phyloP scores from a whole-genome alignment of 2,113 vertebrate genomes.

The Tapirus terrestris region DNA sequence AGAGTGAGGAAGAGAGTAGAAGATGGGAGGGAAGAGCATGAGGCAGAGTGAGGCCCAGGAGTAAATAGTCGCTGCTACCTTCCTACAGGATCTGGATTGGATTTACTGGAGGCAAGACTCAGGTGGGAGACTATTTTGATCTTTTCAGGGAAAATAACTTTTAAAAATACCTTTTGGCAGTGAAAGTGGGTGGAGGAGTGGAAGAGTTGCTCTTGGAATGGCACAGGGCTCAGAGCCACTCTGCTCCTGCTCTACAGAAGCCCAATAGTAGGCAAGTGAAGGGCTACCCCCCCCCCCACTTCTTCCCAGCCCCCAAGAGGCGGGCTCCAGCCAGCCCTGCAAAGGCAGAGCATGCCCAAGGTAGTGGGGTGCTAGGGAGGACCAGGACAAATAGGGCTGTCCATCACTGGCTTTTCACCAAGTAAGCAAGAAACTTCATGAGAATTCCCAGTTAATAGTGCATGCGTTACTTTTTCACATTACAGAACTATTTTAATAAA shows the following conservation, averaged over 20 bases:
- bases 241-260: not conserved
- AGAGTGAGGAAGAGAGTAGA: not conserved
- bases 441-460: not conserved
- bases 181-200: not conserved
- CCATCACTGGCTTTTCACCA: not conserved
- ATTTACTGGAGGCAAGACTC: not conserved
- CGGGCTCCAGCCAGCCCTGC: not conserved
- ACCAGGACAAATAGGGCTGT: not conserved
- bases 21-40: not conserved
- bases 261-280: not conserved
- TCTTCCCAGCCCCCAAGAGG: not conserved
- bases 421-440: not conserved
- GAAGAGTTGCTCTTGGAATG: not conserved
- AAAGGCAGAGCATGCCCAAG: not conserved
- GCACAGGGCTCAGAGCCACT: no score
- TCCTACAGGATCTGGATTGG: not conserved
- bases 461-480: not conserved
- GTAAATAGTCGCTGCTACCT: not conserved
- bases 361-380: accelerated
- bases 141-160: not conserved
- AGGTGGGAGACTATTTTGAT: not conserved
- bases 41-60: not conserved
- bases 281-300: no score
- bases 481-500: not conserved
- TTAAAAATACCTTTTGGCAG: not conserved